Conservation (phyloP, 2,888 invertebrate species). For the Leptopilina myrica region DNA sequence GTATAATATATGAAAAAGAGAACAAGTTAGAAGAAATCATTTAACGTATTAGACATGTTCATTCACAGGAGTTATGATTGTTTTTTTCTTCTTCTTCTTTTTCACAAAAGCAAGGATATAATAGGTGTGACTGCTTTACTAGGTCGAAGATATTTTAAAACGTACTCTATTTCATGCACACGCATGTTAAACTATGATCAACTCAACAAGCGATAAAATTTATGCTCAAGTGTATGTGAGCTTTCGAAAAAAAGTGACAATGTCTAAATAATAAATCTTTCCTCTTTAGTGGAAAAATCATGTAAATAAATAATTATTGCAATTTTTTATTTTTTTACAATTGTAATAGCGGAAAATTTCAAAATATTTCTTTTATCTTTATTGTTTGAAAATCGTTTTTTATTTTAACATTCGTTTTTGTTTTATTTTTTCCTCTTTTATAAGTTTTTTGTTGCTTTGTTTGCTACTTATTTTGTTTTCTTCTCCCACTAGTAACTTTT, state of each 20-base stretch:
- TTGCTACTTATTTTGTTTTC: too few relatives aligned
- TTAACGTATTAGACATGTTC: neutral
- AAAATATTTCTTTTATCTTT: too few relatives aligned
- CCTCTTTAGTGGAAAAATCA: constrained; percentile 11
- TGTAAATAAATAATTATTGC: constrained; percentile 16
- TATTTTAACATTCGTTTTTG: too few relatives aligned
- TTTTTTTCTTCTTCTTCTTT: neutral
- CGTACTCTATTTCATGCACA: constrained; percentile 1
- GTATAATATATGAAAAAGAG: neutral
- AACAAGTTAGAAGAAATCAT: constrained; percentile 5
- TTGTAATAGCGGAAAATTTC: too few relatives aligned
- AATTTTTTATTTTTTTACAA: neutral
- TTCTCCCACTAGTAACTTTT: too few relatives aligned
- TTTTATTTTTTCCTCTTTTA: too few relatives aligned
- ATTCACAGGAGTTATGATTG: neutral
- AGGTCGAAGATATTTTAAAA: constrained; percentile 29
- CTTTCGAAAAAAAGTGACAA: constrained; percentile 3
- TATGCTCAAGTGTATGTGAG: neutral
- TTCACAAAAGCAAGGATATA: neutral
- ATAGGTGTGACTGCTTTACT: constrained; percentile 37
- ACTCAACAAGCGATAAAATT: constrained; percentile 28
- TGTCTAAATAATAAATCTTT: neutral
- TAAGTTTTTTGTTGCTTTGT: too few relatives aligned
- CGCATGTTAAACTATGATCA: constrained; percentile 22
- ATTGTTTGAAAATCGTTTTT: too few relatives aligned